Base-by-base conservation (phyloP, 2,888 invertebrate species). In the Drosophila paranaensis region DNA sequence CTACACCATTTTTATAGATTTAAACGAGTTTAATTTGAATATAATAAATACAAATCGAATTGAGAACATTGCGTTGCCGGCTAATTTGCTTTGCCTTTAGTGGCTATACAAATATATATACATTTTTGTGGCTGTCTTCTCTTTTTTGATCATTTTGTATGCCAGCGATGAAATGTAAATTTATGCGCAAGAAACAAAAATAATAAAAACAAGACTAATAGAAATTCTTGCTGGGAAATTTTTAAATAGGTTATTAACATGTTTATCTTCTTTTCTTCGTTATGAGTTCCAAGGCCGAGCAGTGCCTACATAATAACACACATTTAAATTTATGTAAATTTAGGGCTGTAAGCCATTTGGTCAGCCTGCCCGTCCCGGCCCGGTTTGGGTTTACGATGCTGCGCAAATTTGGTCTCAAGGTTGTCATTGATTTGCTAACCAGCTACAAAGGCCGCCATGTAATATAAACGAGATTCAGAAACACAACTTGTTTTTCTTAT, bases 1-100 rank as follows among this genome's bases (percentile, higher is more conserved):
- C 73, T 81, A 76, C 68, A 87, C 79, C 58, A 76, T 63, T 87
- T 84, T 85, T 84, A 85, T 85, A 89, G 84, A 89, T 89, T 85
- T 89, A 87, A 88, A 85, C 84, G 85, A 85, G 84, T 85, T 89
- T 85, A 87, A 84, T 85, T 85, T 85, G 88, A 85, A 85, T 85
- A 85, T 77, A 84, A 84, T 81, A 84, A 84, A 85, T 84, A 85
- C 74, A 81, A 81, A 77, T 84, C 88, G 84, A 77, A 85, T 81
- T 69, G 74, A 81, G 86, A 85, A 85, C 88, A 88, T 68, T 80
- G 83, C 75, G 63, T 56, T 72, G 72, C 82, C 82, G 71, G 80
- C 83, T 82, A 83, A 83, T 86, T 83, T 88, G 86, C 55, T 66
- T 54, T 74, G 60, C 62, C 60, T 71, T 79, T 77, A 72, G 55